phyloP scores from a whole-genome alignment of 2,113 vertebrate species.

The Smithornis capensis region DNA sequence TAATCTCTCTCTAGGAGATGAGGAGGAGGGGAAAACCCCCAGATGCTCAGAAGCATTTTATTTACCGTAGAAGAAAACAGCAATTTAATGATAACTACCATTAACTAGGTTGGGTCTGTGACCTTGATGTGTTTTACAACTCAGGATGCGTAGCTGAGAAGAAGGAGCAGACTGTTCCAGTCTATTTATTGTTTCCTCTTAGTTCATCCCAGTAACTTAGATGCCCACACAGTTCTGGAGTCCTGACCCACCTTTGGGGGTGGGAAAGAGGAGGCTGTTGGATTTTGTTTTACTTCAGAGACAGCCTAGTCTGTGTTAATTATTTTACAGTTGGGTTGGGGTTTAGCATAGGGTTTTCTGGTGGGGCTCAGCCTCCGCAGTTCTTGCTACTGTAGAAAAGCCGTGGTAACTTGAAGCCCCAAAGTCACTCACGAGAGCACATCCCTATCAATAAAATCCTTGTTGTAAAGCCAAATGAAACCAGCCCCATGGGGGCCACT shows the following conservation, averaged over 20 bases:
- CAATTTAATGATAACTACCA: slow-evolving; percentile 53
- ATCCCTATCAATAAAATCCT: not conserved
- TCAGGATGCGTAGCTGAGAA: not conserved
- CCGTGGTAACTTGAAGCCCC: not conserved
- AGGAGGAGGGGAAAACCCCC: not conserved
- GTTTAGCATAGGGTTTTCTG: not conserved
- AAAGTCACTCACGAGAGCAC: not conserved
- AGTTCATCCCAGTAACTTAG: not conserved
- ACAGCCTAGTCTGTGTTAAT: not conserved
- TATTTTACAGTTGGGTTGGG: not conserved
- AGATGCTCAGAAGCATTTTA: slow-evolving; percentile 25
- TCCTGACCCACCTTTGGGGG: slow-evolving; percentile 6
- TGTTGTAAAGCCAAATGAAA: not conserved
- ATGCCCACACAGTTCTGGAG: not conserved
- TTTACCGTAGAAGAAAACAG: slow-evolving; percentile 14
- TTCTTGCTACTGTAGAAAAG: not conserved
- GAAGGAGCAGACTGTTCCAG: slow-evolving; percentile 15
- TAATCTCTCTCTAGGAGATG: slow-evolving; percentile 57
- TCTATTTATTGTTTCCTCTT: slow-evolving; percentile 1
- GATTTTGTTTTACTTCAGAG: not conserved
- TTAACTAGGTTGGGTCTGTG: slow-evolving; percentile 56
- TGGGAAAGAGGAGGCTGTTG: not conserved
- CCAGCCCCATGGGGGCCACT: not conserved
- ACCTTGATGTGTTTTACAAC: slow-evolving; percentile 47
- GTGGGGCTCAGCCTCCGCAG: not conserved